Percentiles rank a stretch among this genome's conserved stretches.
Conservation (phyloP, 2,113 vertebrate genomes). For the Pachypanchax playfairii region DNA sequence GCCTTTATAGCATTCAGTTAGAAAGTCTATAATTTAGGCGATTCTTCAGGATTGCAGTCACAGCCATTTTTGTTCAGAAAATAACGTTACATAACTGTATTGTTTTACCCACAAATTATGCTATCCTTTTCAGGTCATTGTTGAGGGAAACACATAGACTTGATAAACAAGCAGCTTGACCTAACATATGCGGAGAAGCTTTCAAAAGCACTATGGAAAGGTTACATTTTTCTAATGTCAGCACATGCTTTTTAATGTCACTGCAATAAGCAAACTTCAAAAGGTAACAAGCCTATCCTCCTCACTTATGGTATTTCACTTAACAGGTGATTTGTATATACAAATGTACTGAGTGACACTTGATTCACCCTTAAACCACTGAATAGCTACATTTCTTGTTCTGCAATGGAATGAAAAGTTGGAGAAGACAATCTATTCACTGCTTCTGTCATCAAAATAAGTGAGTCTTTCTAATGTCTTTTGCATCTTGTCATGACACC, state of each 20-base stretch:
- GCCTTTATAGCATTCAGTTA: constrained; percentile 23
- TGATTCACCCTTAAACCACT: constrained; percentile 28
- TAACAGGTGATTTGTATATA: constrained; percentile 12
- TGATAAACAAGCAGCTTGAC: constrained; percentile 27
- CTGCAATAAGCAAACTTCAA: constrained; percentile 19
- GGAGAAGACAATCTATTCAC: constrained; percentile 6
- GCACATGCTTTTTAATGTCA: constrained; percentile 24
- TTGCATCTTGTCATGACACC: neutral
- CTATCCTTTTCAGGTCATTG: constrained; percentile 9
- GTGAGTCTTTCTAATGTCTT: constrained; percentile 2
- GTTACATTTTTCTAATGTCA: constrained; percentile 15
- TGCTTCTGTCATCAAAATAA: constrained; percentile 11
- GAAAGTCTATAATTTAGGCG: constrained; percentile 25
- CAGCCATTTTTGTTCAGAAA: constrained; percentile 8
- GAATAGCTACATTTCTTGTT: constrained; percentile 2
- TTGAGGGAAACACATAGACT: neutral
- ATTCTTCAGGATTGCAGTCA: constrained; percentile 26
- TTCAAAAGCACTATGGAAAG: constrained; percentile 6
- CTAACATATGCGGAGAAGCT: constrained; percentile 13
- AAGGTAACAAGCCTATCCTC: constrained; percentile 29
- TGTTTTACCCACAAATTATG: constrained; percentile 13
- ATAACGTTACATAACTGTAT: constrained; percentile 19
- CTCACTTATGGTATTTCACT: constrained; percentile 36
- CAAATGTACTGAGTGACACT: constrained; percentile 20
- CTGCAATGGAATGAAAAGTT: constrained; percentile 1